Conservation (phyloP, 2,797 vertebrate species). For the Bryconaethiops microstoma region DNA sequence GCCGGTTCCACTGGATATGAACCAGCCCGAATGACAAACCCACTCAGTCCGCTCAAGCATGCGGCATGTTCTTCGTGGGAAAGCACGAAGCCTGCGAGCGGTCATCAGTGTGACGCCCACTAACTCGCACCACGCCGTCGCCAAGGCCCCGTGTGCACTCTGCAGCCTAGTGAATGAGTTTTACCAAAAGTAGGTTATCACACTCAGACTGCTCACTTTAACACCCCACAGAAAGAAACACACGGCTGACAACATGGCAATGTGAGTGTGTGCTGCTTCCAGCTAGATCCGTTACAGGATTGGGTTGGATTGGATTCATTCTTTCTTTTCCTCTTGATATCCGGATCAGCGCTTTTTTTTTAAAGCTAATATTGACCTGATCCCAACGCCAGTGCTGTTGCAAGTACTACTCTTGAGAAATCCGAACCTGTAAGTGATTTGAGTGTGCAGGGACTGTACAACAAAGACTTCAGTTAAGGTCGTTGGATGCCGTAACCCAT, state of each 20-base stretch:
- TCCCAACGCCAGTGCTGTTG: background rate
- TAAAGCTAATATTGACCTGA: too few species aligned
- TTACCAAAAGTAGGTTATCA: background rate
- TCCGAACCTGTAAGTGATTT: background rate
- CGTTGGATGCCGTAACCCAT: background rate
- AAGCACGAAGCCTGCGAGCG: conserved; percentile 6
- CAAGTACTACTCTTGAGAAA: background rate
- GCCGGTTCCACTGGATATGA: conserved; percentile 40
- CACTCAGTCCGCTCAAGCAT: conserved; percentile 10
- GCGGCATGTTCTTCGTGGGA: conserved; percentile 8
- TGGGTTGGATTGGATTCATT: too few species aligned
- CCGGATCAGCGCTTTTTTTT: background rate
- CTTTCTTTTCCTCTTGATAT: too few species aligned
- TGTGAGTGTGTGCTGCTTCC: background rate
- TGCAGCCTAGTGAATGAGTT: too few species aligned
- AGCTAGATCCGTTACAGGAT: background rate
- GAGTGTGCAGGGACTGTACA: background rate
- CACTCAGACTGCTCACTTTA: too few species aligned
- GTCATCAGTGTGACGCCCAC: background rate
- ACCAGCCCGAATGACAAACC: conserved; percentile 15
- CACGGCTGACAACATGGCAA: background rate
- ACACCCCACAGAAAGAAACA: too few species aligned
- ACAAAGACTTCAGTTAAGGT: background rate
- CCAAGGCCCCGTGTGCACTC: background rate
- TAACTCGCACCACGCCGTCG: too few species aligned